Evolutionary conservation across 2,888 invertebrate genomes (phyloP), one percentile per base, ranked within the genome.

Genomic region (Allacma fusca): DNA sequence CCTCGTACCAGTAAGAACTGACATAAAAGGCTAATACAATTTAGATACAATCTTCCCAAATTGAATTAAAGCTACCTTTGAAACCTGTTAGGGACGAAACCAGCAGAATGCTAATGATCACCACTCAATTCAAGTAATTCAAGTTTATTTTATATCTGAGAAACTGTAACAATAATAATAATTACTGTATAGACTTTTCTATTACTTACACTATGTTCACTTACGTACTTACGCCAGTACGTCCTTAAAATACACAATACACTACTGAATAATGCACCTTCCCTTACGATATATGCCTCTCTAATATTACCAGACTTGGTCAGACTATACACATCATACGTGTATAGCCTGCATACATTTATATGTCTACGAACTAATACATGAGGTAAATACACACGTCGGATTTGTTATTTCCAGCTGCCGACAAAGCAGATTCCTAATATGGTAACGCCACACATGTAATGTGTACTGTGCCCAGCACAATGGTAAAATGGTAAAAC

Each of bases 401-500:
- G 50, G 50, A 50, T 50, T 50, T 50, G 50, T 50, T 50, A 50
- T 50, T 50, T 50, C n/a, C 50, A 50, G 50, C 50, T 50, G 50
- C 50, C 50, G 50, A 50, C 50, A 50, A 50, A n/a, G 50, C 50
- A 50, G 16, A 50, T 50, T 50, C 50, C 50, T 50, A 50, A 50
- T 50, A 50, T 9, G 50, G 50, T 50, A n/a, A 50, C 50, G 50
- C 19, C 50, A 50, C 50, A 50, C 50, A 50, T 50, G 50, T 50
- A 50, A 50, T 50, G n/a, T 50, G 50, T 50, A 1, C 50, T 50
- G 9, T 50, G 19, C 50, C n/a, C 19, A 5, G 50, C 16, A 50
- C 50, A 50, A 50, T 50, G 50, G 19, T 5, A 50, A 50, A 50
- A 50, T 50, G n/a, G 50, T 50, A 50, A 50, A 50, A 50, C 50